These are phyloP conservation scores for Otus scops DNA, from an alignment of 2,797 vertebrate genomes.

Conservation along the genomic window DNA sequence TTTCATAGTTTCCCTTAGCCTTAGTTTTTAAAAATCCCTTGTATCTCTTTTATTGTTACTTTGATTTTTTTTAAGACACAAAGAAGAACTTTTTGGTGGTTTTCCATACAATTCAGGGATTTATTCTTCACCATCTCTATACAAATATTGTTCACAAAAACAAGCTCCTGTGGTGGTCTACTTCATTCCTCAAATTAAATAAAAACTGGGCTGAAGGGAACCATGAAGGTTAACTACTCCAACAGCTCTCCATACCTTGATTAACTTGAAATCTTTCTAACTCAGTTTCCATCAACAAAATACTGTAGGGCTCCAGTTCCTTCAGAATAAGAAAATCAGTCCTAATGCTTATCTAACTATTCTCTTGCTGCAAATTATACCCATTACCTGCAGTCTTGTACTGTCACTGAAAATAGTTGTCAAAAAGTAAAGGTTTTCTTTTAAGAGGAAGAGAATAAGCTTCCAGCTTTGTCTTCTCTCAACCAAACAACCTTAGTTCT, in stretches of 20 bases:
- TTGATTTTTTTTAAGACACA: neutral
- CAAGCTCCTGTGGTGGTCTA: neutral
- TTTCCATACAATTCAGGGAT: neutral
- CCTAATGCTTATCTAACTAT: neutral
- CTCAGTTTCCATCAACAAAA: neutral
- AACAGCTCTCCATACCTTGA: neutral
- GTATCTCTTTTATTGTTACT: neutral
- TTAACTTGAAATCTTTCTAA: neutral
- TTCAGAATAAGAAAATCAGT: neutral
- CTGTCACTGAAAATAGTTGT: neutral
- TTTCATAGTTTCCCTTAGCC: neutral
- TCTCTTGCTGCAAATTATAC: neutral
- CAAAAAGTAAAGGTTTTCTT: neutral
- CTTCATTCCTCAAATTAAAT: neutral
- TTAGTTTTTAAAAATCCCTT: neutral
- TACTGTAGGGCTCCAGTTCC: neutral
- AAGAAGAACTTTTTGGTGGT: neutral
- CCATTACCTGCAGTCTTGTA: neutral
- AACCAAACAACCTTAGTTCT: neutral
- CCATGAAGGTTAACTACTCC: neutral
- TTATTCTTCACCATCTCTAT: neutral
- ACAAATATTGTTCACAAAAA: neutral
- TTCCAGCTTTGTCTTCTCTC: neutral
- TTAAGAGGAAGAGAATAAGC: neutral
- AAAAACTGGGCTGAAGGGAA: neutral